These are phyloP conservation scores for Lymantria monacha DNA, from an alignment of 2,888 invertebrate genomes.

Conservation along the genomic window DNA sequence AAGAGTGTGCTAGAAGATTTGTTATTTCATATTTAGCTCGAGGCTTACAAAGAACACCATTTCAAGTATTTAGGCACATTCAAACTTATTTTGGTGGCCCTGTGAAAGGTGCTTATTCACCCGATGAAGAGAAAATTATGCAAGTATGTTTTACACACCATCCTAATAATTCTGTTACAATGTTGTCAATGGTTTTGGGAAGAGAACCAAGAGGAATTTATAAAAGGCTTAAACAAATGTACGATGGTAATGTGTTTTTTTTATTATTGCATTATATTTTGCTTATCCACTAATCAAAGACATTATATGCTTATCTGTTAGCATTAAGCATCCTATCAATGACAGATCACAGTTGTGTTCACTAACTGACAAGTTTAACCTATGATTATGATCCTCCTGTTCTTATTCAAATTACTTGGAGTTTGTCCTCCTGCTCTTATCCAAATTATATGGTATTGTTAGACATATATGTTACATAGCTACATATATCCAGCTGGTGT, in stretches of 20 bases:
- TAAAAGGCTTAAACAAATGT: conserved; percentile 40
- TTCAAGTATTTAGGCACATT: conserved; percentile 58
- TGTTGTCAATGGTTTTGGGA: conserved; percentile 48
- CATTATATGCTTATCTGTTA: no score
- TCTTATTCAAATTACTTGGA: no score
- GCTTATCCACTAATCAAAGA: no score
- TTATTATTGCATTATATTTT: not conserved
- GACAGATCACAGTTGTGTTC: no score
- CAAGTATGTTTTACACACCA: conserved; percentile 53
- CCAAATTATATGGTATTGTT: no score
- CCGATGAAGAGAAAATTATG: conserved; percentile 60
- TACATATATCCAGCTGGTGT: no score
- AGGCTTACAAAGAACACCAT: conserved; percentile 55
- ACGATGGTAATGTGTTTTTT: conserved; percentile 33
- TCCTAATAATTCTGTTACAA: conserved; percentile 42
- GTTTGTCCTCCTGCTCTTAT: no score
- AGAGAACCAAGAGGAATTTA: conserved; percentile 60
- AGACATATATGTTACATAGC: no score
- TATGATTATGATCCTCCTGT: no score
- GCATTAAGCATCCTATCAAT: no score
- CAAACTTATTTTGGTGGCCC: conserved; percentile 41
- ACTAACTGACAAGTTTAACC: no score
- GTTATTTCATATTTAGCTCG: conserved; percentile 57
- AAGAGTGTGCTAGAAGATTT: conserved; percentile 53
- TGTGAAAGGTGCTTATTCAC: conserved; percentile 45